Evolutionary conservation across 2,797 vertebrate genomes (phyloP).

Genomic region (Melanotaenia maccullochi): DNA sequence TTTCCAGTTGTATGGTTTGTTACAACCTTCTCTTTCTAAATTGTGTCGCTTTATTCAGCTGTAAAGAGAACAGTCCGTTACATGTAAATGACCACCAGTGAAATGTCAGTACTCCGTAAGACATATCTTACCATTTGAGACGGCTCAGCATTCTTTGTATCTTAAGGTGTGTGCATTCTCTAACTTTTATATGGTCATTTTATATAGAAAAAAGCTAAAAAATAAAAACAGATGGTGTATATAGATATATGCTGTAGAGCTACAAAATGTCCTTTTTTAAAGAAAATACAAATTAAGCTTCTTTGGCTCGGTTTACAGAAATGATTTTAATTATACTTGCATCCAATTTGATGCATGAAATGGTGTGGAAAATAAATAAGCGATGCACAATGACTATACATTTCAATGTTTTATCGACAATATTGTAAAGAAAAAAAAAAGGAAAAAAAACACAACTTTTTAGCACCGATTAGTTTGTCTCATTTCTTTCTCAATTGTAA

Average conservation of each 20-base stretch:
- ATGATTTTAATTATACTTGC: constrained; percentile 97
- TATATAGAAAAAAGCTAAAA: constrained; percentile 94
- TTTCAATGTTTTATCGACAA: constrained; percentile 98
- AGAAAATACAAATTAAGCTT: constrained; percentile 98
- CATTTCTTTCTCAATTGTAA: constrained; percentile 94
- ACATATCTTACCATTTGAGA: constrained; percentile 93
- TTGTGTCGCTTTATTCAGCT: constrained; percentile 82
- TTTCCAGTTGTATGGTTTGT: constrained; percentile 97
- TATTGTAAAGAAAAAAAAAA: constrained; percentile 91
- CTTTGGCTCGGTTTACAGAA: constrained; percentile 98
- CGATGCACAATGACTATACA: constrained; percentile 99
- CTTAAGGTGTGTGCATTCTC: constrained; percentile 95
- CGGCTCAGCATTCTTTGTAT: constrained; percentile 96
- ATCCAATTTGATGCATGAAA: constrained; percentile 96
- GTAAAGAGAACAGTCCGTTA: constrained; percentile 85
- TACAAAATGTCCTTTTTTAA: constrained; percentile 90
- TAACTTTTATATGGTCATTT: constrained; percentile 99
- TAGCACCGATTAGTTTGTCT: constrained; percentile 95
- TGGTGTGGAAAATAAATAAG: constrained; percentile 94
- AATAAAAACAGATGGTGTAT: constrained; percentile 86
- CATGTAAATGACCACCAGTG: constrained; percentile 91
- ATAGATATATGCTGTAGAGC: constrained; percentile 98
- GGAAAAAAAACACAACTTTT: constrained; percentile 84
- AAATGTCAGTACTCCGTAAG: constrained; percentile 90
- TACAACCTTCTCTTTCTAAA: constrained; percentile 94